Percentiles rank a stretch among this genome's conserved stretches.
phyloP scores from a whole-genome alignment of 1,140 invertebrate genomes.

The Aphis gossypii region DNA sequence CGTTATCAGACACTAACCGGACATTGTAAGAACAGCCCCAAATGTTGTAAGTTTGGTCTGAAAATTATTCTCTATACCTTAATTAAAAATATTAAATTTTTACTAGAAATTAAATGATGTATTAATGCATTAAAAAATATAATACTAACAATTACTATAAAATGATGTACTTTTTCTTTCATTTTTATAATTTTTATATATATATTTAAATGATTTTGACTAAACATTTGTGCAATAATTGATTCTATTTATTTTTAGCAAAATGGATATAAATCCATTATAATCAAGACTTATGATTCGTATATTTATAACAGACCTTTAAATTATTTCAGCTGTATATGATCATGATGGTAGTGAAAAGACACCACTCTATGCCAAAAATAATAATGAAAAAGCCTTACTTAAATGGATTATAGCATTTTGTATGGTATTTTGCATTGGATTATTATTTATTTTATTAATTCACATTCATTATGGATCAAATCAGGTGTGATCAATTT shows the following conservation, averaged over 20 bases:
- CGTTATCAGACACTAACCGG: no score
- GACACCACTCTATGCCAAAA: constrained; percentile 44
- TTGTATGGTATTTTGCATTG: constrained; percentile 48
- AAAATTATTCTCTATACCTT: no score
- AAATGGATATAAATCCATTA: not conserved
- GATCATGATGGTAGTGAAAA: constrained; percentile 50
- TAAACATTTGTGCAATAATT: not conserved
- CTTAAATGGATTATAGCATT: constrained; percentile 51
- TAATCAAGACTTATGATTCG: not conserved
- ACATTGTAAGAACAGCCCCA: no score
- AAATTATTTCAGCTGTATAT: constrained; percentile 41
- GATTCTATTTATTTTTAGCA: not conserved
- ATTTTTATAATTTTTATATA: no score
- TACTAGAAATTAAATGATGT: no score
- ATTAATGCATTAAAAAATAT: no score
- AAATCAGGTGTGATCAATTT: constrained; percentile 34
- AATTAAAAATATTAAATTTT: no score
- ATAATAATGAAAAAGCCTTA: constrained; percentile 38
- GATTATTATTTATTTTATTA: constrained; percentile 50
- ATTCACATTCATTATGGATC: constrained; percentile 50
- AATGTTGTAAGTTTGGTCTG: no score
- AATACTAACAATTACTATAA: no score
- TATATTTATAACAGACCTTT: not conserved
- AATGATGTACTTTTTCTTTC: no score
- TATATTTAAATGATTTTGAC: not conserved